Conservation (phyloP, 1,140 invertebrate species). For the Pseudomyrmex gracilis region DNA sequence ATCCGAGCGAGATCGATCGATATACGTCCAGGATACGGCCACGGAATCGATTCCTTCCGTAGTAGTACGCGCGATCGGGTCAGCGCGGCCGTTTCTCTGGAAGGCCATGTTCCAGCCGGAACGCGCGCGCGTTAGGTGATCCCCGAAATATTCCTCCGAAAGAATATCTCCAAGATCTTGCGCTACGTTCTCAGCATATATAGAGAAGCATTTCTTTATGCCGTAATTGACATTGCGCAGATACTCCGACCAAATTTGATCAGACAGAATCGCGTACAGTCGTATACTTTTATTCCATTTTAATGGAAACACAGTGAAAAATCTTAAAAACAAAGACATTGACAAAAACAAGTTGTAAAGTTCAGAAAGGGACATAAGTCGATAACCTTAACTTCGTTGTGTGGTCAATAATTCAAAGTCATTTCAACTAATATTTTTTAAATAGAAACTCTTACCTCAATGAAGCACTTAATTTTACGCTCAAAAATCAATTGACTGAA, state of each 20-base stretch:
- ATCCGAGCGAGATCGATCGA: constrained; percentile 43
- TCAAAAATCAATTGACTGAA: neutral
- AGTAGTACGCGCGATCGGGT: constrained; percentile 43
- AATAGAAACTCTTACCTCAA: too few relatives aligned
- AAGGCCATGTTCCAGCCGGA: constrained; percentile 32
- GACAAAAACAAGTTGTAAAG: too few relatives aligned
- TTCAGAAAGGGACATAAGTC: neutral
- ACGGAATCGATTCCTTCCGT: constrained; percentile 43
- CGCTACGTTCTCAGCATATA: constrained; percentile 24
- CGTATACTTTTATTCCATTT: neutral
- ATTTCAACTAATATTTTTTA: too few relatives aligned
- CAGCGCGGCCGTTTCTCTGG: constrained; percentile 37
- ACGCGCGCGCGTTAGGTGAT: neutral
- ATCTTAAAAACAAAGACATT: neutral
- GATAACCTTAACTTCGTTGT: neutral
- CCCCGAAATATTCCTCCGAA: constrained; percentile 45
- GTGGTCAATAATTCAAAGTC: neutral
- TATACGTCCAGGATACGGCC: constrained; percentile 33
- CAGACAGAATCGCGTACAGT: neutral
- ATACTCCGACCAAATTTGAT: constrained; percentile 32
- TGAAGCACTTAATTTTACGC: neutral
- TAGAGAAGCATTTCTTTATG: neutral
- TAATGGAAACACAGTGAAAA: too few relatives aligned
- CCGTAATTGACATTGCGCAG: neutral
- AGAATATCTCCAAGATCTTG: constrained; percentile 33